A percentile compares a stretch with the other conserved stretches of the same genome.
Evolutionary conservation across 2,113 vertebrate genomes (phyloP).

Genomic region (Chaetodon trifascialis): DNA sequence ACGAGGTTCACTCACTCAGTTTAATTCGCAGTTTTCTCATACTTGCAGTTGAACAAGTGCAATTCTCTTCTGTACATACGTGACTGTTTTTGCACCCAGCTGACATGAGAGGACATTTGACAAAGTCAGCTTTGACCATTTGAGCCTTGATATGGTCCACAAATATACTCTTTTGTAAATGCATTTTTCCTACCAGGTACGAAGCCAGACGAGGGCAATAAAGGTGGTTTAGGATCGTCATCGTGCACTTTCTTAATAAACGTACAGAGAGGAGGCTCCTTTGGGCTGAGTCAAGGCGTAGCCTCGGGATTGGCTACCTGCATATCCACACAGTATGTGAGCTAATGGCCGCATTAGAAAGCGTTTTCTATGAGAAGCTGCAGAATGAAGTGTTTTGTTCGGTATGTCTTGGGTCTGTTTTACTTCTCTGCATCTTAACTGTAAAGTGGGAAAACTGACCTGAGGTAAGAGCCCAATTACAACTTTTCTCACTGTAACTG

Average conservation of each 20-base stretch:
- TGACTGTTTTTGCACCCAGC: constrained; percentile 53
- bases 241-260: constrained; percentile 38
- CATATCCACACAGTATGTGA: constrained; percentile 23
- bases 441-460: constrained; percentile 29
- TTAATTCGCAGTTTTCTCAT: constrained; percentile 33
- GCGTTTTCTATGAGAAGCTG: constrained; percentile 22
- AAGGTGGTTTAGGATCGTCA: constrained; percentile 19
- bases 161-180: constrained; percentile 57
- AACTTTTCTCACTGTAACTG: constrained; percentile 68
- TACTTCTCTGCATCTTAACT: constrained; percentile 10
- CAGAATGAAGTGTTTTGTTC: constrained; percentile 36
- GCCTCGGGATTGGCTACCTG: constrained; percentile 21
- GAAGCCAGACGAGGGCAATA: constrained; percentile 61
- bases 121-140: constrained; percentile 50
- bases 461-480: constrained; percentile 25
- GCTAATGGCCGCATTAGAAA: constrained; percentile 30
- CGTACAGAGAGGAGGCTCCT: constrained; percentile 18
- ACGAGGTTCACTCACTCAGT: constrained; percentile 37
- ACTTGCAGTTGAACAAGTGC: constrained; percentile 77
- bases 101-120: constrained; percentile 29
- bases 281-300: neutral
- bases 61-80: constrained; percentile 75
- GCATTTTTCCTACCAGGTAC: constrained; percentile 48
- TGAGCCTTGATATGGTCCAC: constrained; percentile 61
- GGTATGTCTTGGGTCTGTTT: constrained; percentile 27